Base-by-base conservation (phyloP, 2,888 invertebrate species). In the Hydrotaea diabolus region DNA sequence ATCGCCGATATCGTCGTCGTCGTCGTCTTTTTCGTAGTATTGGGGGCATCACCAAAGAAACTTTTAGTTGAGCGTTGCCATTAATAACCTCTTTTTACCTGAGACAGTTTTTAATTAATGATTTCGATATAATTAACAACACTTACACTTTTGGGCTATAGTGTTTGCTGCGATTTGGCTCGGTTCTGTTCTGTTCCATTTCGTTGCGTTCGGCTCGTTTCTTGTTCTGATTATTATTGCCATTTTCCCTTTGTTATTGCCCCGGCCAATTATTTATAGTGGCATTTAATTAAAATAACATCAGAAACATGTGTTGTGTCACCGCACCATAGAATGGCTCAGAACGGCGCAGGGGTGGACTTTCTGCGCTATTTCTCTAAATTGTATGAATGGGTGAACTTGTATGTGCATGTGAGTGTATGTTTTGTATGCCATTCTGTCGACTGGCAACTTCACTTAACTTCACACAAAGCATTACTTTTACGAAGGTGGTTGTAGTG, bases 271-370 rank as follows among this genome's bases (percentile, higher is more conserved):
- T 69, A 69, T 69, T 69, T 69, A 69, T 69, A 23, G 46, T 69
- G 43, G 46, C 1, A 69, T 69, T 69, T 69, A 69, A 69, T 69
- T 69, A 69, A 69, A 69, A 46, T 43, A 69, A 69, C 69, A 69
- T 69, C 69, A 69, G 46, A 13, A 46, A n/a, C 69, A 69, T 69
- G 46, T 69, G 69, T 69, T 69, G 26, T 26, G 15, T 26, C 13
- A 7, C 59, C 9, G 15, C 21, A 21, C 15, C n/a, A 49, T 1
- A n/a, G 49, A 2, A n/a, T 49, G n/a, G 49, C n/a, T 15, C 7
- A 7, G 31, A n/a, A 11, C 11, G 39, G 39, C 8, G 36, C 1
- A 39, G 2, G 39, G 8, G 39, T 39, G 39, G 8, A 11, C 39
- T 8, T 39, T 39, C 11, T 39, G 1, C 9, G 9, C 1, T 39